These are phyloP conservation scores for Podarcis raffonei DNA, from an alignment of 2,113 vertebrate species.

Conservation along the genomic window DNA sequence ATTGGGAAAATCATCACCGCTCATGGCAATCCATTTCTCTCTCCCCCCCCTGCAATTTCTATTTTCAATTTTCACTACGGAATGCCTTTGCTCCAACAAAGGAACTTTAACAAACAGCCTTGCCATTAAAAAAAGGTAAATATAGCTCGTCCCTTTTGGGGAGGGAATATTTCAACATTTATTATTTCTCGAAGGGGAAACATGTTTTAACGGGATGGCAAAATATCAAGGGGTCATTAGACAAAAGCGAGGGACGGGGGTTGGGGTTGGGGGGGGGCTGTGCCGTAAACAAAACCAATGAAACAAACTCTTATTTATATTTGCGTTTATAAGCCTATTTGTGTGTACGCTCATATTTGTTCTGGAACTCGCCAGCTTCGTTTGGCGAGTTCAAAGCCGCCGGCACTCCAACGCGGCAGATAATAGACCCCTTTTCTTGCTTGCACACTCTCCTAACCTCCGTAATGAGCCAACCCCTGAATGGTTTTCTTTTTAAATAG, in stretches of 20 bases:
- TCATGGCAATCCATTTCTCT: neutral
- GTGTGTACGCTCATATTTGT: conserved; percentile 38
- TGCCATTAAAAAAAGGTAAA: conserved; percentile 45
- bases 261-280: neutral
- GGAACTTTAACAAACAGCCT: conserved; percentile 17
- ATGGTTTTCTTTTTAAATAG: conserved; percentile 65
- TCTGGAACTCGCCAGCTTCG: conserved; percentile 44
- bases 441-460: conserved; percentile 41
- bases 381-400: conserved; percentile 46
- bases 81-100: conserved; percentile 14
- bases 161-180: conserved; percentile 29
- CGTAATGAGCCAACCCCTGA: conserved; percentile 45
- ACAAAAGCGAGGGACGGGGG: conserved; percentile 17
- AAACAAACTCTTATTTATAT: conserved; percentile 60
- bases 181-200: conserved; percentile 50
- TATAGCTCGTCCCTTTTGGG: conserved; percentile 40
- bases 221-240: conserved; percentile 51
- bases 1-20: conserved; percentile 51
- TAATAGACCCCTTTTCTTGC: conserved; percentile 56
- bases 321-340: conserved; percentile 50
- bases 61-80: neutral
- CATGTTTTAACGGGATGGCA: conserved; percentile 20
- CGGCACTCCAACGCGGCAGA: conserved; percentile 27
- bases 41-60: neutral
- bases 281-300: conserved; percentile 46